Evolutionary conservation across 2,113 vertebrate species (phyloP).

Genomic region (Oryzias curvinotus): DNA sequence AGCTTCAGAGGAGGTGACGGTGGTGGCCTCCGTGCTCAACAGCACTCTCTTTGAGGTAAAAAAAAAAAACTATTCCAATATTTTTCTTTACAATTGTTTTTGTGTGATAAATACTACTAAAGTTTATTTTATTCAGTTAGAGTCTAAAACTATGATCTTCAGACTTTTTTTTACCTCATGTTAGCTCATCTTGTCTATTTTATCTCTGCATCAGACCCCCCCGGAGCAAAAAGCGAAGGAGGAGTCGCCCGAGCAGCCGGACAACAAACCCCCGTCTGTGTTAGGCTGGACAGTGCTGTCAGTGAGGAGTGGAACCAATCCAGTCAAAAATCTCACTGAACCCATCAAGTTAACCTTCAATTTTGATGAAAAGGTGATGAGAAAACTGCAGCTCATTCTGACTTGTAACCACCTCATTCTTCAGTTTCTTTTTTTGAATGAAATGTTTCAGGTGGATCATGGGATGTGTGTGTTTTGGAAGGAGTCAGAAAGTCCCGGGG

Average conservation of each 20-base stretch:
- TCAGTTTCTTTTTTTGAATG: not conserved
- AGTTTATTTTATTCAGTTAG: no score
- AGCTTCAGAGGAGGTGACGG: not conserved
- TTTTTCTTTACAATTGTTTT: not conserved
- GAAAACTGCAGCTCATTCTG: not conserved
- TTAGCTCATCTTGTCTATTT: not conserved
- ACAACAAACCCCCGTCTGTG: not conserved
- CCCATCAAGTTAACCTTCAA: constrained; percentile 81
- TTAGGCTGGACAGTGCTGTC: constrained; percentile 70
- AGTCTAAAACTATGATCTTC: not conserved
- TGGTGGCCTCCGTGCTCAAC: constrained; percentile 54
- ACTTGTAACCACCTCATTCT: not conserved
- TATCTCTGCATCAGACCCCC: constrained; percentile 8
- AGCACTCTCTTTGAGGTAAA: constrained; percentile 61
- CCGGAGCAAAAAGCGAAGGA: rapidly evolving
- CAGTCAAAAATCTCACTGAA: constrained; percentile 77
- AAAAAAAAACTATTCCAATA: not conserved
- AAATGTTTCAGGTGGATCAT: constrained; percentile 44
- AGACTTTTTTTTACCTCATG: not conserved
- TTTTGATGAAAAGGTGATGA: constrained; percentile 64
- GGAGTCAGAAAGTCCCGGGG: not conserved
- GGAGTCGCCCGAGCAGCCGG: not conserved
- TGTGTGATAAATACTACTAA: no score
- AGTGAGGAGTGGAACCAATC: constrained; percentile 70
- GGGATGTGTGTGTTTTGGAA: constrained; percentile 73